Evolutionary conservation across 2,797 vertebrate species (phyloP).

Genomic region (Fistularia commersonii): DNA sequence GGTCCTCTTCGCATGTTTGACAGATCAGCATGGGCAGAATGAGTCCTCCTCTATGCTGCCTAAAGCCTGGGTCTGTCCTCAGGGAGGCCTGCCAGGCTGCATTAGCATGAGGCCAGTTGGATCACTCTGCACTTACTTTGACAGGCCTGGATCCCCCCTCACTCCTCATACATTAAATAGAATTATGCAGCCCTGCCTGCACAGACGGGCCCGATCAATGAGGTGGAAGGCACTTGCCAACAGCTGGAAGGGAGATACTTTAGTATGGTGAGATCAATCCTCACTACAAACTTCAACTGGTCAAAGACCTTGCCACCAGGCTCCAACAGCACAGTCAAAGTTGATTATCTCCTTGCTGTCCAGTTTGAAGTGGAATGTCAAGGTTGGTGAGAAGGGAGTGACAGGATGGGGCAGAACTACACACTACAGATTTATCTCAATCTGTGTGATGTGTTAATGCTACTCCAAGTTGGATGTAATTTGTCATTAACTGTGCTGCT

Average conservation of each 20-base stretch:
- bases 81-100: conserved; percentile 54
- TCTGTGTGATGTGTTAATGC: background rate
- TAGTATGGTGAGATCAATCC: conserved; percentile 58
- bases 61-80: conserved; percentile 43
- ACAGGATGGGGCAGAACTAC: background rate
- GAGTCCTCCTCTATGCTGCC: conserved; percentile 48
- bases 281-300: conserved; percentile 36
- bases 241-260: conserved; percentile 64
- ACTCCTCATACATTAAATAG: conserved; percentile 71
- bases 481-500: background rate
- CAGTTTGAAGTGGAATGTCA: conserved; percentile 2
- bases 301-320: conserved; percentile 46
- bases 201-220: conserved; percentile 67
- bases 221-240: conserved; percentile 61
- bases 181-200: conserved; percentile 66
- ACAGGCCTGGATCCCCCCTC: conserved; percentile 48
- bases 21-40: conserved; percentile 54
- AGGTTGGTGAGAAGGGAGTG: conserved; percentile 2
- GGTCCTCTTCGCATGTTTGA: conserved; percentile 48
- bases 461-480: background rate
- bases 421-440: too few relatives aligned
- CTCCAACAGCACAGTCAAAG: conserved; percentile 45
- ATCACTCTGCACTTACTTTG: conserved; percentile 56
- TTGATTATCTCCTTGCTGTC: conserved; percentile 47
- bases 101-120: conserved; percentile 63